phyloP scores from a whole-genome alignment of 1,140 invertebrate species.

The Matsumurasca onukii region DNA sequence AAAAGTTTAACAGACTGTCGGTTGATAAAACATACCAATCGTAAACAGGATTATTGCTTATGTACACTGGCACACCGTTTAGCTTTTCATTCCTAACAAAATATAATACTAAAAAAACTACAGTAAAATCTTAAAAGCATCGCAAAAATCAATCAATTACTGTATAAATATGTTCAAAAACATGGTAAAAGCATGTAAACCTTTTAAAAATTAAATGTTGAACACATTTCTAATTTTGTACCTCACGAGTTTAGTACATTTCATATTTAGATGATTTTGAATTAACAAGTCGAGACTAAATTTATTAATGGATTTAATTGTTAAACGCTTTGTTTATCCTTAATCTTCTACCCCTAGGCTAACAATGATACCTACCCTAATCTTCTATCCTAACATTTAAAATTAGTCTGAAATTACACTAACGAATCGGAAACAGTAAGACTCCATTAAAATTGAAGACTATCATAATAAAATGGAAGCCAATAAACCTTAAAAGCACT shows the following conservation, averaged over 20 bases:
- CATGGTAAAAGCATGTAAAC: constrained; percentile 15
- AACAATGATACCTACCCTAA: background rate
- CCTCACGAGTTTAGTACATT: background rate
- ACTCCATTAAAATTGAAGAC: background rate
- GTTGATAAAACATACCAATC: no score
- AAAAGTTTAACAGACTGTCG: no score
- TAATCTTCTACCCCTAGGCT: background rate
- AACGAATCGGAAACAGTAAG: constrained; percentile 13
- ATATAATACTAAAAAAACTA: constrained; percentile 12
- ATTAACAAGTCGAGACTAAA: constrained; percentile 14
- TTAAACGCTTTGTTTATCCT: background rate
- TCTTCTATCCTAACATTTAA: constrained; percentile 20
- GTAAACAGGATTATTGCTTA: background rate
- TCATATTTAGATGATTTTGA: background rate
- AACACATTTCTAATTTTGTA: constrained; percentile 22
- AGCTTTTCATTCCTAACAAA: background rate
- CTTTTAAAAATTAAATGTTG: constrained; percentile 17
- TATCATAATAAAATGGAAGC: constrained; percentile 14
- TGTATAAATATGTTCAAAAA: constrained; percentile 19
- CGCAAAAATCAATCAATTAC: constrained; percentile 7
- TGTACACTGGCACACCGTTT: background rate
- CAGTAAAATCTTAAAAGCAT: constrained; percentile 23
- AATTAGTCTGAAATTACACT: constrained; percentile 19
- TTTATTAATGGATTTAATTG: constrained; percentile 1
- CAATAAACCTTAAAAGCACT: constrained; percentile 19